A percentile compares a stretch with the other conserved stretches of the same genome.
These are phyloP conservation scores for Poeciliopsis infans DNA, from an alignment of 2,797 vertebrate genomes.

Conservation along the genomic window DNA sequence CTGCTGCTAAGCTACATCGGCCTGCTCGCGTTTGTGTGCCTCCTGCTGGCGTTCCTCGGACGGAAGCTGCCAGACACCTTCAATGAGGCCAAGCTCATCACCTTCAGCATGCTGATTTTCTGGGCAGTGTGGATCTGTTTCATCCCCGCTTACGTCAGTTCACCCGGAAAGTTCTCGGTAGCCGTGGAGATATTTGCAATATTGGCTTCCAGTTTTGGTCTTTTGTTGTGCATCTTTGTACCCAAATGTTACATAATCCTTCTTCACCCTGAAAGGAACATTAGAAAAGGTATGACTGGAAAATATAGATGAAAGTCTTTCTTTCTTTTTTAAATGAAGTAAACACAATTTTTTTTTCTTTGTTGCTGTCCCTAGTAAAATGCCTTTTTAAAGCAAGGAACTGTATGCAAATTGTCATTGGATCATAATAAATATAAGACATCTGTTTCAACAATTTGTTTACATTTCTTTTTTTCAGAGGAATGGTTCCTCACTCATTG, in stretches of 20 bases:
- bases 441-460: background rate
- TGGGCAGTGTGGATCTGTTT: slow-evolving; percentile 82
- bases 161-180: slow-evolving; percentile 80
- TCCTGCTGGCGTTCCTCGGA: slow-evolving; percentile 77
- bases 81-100: slow-evolving; percentile 82
- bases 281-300: slow-evolving; percentile 74
- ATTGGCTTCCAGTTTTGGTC: slow-evolving; percentile 80
- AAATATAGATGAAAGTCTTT: slow-evolving; percentile 38
- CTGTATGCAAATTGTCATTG: background rate
- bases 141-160: slow-evolving; percentile 80
- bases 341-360: background rate
- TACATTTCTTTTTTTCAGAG: background rate
- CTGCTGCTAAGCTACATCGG: slow-evolving; percentile 81
- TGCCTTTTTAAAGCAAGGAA: background rate
- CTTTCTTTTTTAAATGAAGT: background rate
- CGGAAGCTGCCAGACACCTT: slow-evolving; percentile 81
- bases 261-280: slow-evolving; percentile 75
- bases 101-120: slow-evolving; percentile 84
- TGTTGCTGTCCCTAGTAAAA: background rate
- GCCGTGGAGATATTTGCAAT: slow-evolving; percentile 83
- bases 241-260: slow-evolving; percentile 83
- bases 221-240: slow-evolving; percentile 79
- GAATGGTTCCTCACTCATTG: background rate
- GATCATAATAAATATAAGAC: background rate
- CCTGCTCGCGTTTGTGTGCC: slow-evolving; percentile 77